phyloP scores from a whole-genome alignment of 2,113 vertebrate genomes.

The Nerophis ophidion region DNA sequence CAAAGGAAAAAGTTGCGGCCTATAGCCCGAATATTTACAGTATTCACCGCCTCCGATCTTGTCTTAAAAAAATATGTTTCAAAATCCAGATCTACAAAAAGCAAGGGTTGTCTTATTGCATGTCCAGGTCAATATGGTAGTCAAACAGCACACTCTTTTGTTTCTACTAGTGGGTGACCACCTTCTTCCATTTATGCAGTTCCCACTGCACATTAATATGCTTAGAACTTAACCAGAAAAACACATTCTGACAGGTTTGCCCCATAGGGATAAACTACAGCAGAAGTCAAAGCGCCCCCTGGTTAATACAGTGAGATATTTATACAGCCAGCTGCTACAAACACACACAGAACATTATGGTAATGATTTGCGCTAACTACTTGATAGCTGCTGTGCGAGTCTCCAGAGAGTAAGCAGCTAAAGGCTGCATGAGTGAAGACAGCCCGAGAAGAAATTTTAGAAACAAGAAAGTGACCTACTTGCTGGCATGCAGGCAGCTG shows the following conservation, averaged over 20 bases:
- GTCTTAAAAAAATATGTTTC: too few species aligned
- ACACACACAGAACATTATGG: neutral
- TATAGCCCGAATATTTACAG: too few species aligned
- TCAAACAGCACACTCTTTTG: slow-evolving; percentile 31
- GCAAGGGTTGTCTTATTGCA: too few species aligned
- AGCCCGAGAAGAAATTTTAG: neutral
- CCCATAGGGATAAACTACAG: neutral
- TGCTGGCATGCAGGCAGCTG: too few species aligned
- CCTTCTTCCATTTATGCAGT: neutral
- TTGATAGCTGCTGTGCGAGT: neutral
- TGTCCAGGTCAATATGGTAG: too few species aligned
- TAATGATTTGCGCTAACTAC: neutral
- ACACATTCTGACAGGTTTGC: neutral
- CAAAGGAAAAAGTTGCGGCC: too few species aligned
- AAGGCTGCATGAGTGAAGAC: neutral
- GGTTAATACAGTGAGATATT: neutral
- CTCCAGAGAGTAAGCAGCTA: neutral
- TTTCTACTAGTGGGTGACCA: neutral
- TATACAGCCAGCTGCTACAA: neutral
- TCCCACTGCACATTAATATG: neutral
- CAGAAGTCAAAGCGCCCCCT: neutral
- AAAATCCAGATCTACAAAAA: too few species aligned
- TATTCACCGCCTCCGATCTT: too few species aligned
- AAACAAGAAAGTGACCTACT: too few species aligned
- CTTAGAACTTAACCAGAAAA: neutral